Base-by-base conservation (phyloP, 2,888 invertebrate species). In the Litoditis marina region DNA sequence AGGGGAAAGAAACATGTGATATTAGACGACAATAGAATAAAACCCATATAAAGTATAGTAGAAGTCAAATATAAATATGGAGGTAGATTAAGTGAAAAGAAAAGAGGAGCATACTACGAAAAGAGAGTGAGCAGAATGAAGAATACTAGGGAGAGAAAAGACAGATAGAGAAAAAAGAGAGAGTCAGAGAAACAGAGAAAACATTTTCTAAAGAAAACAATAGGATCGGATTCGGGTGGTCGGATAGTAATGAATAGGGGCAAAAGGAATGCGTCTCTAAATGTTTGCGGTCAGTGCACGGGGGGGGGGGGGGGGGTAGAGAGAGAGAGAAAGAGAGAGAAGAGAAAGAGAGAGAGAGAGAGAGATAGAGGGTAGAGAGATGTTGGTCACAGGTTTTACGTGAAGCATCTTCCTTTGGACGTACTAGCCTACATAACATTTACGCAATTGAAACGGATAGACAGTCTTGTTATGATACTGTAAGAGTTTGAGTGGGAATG, bases 271-370 rank as follows among this genome's bases (percentile, higher is more conserved):
- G 30, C 19, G 11, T 42, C 27, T 25, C 42, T 55, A 19, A 16
- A 54, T n/a, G 36, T 25, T 19, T 42, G 25, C 19, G 16, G 42
- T 31, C 25, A 53, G 47, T 46, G 30, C 31, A 31, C 22, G 52
- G 44, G 36, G 49, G 44, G 47, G n/a, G 25, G 42, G 32, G 7
- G 22, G 16, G 28, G 44, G 13, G 30, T 34, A 57, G 25, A 22
- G 31, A 30, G 44, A 44, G 54, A 39, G 50, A 47, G 19, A 56
- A 55, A 42, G 46, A 67, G 44, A 42, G 57, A 52, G 28, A 25
- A 27, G n/a, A 39, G 32, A 11, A 19, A 28, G 47, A 11, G 39
- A 42, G 44, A 16, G 34, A 36, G 44, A 65, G 53, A 58, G 49
- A 22, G 47, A 36, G 49, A 42, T 50, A 66, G 58, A 16, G 58